Evolutionary conservation across 2,888 invertebrate species (phyloP).

Genomic region (Clusia tigrina): DNA sequence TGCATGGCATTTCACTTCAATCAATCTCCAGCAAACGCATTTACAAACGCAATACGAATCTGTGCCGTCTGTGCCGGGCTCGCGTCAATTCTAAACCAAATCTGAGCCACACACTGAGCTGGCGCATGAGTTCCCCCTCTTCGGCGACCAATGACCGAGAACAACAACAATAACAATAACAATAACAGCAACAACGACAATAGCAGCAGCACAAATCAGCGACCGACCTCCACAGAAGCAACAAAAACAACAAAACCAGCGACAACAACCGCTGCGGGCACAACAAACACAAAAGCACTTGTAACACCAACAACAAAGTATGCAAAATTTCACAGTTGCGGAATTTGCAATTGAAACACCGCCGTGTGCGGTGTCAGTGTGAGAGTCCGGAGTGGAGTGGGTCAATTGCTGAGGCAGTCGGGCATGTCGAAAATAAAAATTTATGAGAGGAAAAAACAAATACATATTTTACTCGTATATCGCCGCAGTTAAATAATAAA

Average conservation of each 20-base stretch:
- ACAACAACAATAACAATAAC: conserved; percentile 19
- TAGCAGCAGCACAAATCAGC: conserved; percentile 34
- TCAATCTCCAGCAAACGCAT: neutral
- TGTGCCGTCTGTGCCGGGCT: neutral
- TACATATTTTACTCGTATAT: neutral
- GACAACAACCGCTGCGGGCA: no score
- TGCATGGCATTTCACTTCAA: neutral
- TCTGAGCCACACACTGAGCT: neutral
- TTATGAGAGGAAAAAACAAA: neutral
- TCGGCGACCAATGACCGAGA: neutral
- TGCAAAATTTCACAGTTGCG: no score
- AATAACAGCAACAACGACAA: conserved; percentile 25
- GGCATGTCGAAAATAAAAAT: conserved; percentile 25
- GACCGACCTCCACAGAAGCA: conserved; percentile 8
- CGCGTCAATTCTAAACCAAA: neutral
- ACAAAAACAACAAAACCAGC: no score
- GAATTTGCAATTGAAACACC: no score
- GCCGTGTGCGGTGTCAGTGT: conserved; percentile 19
- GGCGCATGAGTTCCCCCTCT: neutral
- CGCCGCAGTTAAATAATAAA: conserved; percentile 2
- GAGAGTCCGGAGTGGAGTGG: conserved; percentile 34
- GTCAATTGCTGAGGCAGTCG: conserved; percentile 44
- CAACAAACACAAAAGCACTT: no score
- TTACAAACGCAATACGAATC: neutral
- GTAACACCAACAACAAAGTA: no score